Percentiles rank a stretch among this genome's conserved stretches.
Conservation (phyloP, 2,113 vertebrate genomes). For the Pelecanus crispus region DNA sequence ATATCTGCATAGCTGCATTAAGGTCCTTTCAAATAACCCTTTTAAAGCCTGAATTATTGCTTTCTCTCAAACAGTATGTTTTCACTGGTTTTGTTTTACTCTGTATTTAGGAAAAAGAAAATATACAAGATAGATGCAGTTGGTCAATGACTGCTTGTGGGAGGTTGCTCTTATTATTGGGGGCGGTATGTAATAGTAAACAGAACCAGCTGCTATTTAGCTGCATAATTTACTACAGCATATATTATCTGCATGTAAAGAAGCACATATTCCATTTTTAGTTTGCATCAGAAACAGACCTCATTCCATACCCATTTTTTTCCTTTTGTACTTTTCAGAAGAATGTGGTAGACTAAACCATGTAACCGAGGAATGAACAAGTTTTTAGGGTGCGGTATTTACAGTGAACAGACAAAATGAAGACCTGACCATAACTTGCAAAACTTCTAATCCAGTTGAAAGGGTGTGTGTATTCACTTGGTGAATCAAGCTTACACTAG, state of each 20-base stretch:
- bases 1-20: not conserved
- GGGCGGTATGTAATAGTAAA: not conserved
- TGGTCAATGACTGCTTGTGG: not conserved
- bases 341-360: not conserved
- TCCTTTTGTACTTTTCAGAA: not conserved
- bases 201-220: not conserved
- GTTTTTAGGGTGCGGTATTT: not conserved
- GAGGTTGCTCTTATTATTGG: not conserved
- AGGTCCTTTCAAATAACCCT: not conserved
- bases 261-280: not conserved
- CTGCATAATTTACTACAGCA: not conserved
- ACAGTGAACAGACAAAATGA: not conserved
- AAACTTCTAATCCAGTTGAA: constrained; percentile 39
- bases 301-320: not conserved
- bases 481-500: constrained; percentile 31
- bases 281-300: not conserved
- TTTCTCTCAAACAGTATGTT: not conserved
- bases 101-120: not conserved
- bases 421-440: not conserved
- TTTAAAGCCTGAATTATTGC: not conserved
- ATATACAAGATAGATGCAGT: not conserved
- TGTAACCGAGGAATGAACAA: not conserved
- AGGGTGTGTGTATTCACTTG: not conserved
- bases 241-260: not conserved
- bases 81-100: not conserved